Percentiles rank a stretch among this genome's conserved stretches.
Evolutionary conservation across 2,797 vertebrate genomes (phyloP).

Genomic region (Tamandua tetradactyla): DNA sequence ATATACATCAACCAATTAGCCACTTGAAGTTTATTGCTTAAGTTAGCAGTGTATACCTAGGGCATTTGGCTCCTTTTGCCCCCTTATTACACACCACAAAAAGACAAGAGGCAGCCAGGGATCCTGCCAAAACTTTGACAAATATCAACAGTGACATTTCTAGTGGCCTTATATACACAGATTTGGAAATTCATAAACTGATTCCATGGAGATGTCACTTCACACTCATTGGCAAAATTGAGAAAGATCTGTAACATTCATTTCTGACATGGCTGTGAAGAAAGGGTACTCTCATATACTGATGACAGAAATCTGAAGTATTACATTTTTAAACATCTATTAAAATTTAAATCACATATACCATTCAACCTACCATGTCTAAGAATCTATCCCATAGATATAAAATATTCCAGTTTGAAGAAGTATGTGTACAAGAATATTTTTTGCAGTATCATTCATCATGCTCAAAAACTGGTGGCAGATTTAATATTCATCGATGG

Average conservation of each 20-base stretch:
- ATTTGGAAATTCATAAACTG: not conserved
- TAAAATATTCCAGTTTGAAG: not conserved
- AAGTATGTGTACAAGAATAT: not conserved
- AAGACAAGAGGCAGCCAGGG: not conserved
- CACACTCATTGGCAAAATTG: not conserved
- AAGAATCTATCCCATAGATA: constrained; percentile 7
- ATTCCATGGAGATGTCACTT: not conserved
- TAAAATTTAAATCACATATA: not conserved
- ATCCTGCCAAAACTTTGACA: constrained; percentile 9
- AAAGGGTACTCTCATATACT: not conserved
- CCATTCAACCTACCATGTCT: not conserved
- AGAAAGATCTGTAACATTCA: not conserved
- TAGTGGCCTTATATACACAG: not conserved
- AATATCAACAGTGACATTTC: not conserved
- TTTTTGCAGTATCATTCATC: not conserved
- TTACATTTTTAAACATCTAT: not conserved
- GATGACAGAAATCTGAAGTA: not conserved
- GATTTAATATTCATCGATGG: not conserved
- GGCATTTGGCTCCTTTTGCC: not conserved
- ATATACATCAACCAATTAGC: not conserved
- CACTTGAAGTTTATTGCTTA: not conserved
- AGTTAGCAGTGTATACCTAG: not conserved
- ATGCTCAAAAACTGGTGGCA: not conserved
- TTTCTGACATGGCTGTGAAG: not conserved
- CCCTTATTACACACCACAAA: not conserved